Base-by-base conservation (phyloP, 2,888 invertebrate species). In the Smittia sp. region DNA sequence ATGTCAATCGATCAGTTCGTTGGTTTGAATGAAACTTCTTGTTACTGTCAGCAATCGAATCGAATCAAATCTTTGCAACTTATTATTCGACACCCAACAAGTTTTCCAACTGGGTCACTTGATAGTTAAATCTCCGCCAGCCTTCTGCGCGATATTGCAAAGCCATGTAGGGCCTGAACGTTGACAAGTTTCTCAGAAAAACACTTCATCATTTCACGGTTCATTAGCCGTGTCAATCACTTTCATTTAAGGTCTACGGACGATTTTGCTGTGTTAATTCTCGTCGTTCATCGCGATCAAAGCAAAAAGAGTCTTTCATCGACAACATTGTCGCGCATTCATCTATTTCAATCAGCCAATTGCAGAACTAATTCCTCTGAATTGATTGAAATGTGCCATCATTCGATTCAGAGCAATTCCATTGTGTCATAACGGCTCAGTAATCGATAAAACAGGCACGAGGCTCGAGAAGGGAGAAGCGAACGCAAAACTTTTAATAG, bases 221-320 rank as follows among this genome's bases (percentile, higher is more conserved):
- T 58, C 58, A 58, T 20, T 22, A 58, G 22, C 58, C n/a, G n/a
- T 20, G 58, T 58, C 58, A 58, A 58, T 58, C 58, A 46, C 46
- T 46, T 11, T 2, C 2, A 11, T 11, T 46, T 3, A 11, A 38
- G 46, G 11, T 46, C 15, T 46, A 2, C 11, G 6, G 46, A n/a
- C 46, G 46, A 11, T 15, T 46, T 46, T 1, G 46, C 3, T n/a
- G 46, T 15, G 46, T 46, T 32, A 32, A 32, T n/a, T n/a, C n/a
- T n/a, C n/a, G n/a, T n/a, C n/a, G n/a, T n/a, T n/a, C n/a, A n/a
- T n/a, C n/a, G n/a, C 15, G 46, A 46, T 46, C 46, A 46, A 46
- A 46, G 32, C 9, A 32, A 9, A 32, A 3, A 32, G 32, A 46
- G n/a, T 46, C 11, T 38, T 38, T 38, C 38, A 6, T 38, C 11